Percentiles rank a stretch among this genome's conserved stretches.
These are phyloP conservation scores for Casuarius casuarius DNA, from an alignment of 2,113 vertebrate genomes.

Conservation along the genomic window DNA sequence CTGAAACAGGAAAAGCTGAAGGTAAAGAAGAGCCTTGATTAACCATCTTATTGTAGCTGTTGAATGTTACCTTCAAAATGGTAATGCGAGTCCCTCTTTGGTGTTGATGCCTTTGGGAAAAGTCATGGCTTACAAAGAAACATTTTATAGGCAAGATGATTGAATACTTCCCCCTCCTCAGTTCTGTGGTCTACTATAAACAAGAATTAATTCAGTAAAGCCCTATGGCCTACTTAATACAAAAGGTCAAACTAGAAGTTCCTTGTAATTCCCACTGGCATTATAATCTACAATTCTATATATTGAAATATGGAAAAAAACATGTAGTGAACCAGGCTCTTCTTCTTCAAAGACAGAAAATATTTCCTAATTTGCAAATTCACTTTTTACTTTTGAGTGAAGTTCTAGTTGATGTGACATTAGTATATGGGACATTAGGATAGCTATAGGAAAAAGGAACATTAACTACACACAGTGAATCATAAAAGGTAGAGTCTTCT, in stretches of 20 bases:
- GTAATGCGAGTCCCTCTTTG: neutral
- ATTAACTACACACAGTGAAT: neutral
- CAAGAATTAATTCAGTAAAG: neutral
- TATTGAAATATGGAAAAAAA: neutral
- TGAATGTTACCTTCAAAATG: neutral
- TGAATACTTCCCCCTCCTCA: neutral
- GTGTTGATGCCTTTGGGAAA: neutral
- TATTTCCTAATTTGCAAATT: neutral
- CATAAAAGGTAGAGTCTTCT: neutral
- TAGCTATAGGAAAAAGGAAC: neutral
- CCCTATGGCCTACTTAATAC: neutral
- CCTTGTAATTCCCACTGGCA: neutral
- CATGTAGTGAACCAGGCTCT: accelerated
- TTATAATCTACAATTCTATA: neutral
- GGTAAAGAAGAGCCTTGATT: neutral
- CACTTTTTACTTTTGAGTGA: neutral
- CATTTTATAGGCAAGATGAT: neutral
- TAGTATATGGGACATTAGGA: neutral
- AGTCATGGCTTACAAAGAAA: neutral
- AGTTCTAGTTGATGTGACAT: neutral
- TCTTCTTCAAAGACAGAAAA: neutral
- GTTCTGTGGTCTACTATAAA: neutral
- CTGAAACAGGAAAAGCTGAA: neutral
- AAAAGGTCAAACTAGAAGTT: neutral
- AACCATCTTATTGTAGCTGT: neutral